These are phyloP conservation scores for Vidua chalybeata DNA, from an alignment of 2,113 vertebrate genomes.

Conservation along the genomic window DNA sequence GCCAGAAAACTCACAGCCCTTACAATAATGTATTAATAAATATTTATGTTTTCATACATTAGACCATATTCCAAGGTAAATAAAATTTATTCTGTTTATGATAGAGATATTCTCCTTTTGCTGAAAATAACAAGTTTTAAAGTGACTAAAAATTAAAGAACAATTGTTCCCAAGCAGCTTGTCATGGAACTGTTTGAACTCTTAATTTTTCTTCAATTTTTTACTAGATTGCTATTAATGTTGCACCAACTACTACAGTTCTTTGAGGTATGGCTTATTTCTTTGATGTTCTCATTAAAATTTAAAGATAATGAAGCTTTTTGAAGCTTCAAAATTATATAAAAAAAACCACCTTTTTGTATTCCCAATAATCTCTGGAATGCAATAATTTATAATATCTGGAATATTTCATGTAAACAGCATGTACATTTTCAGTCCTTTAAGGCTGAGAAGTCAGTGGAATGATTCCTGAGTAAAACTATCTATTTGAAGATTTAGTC, in stretches of 20 bases:
- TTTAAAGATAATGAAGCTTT: not conserved
- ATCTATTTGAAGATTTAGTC: not conserved
- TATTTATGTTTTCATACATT: constrained; percentile 57
- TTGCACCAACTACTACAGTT: not conserved
- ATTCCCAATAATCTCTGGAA: not conserved
- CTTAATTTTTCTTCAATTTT: not conserved
- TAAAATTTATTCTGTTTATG: not conserved
- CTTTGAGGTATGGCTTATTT: not conserved
- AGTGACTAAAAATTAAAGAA: not conserved
- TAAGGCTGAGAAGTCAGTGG: not conserved
- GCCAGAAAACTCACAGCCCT: not conserved
- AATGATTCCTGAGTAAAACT: not conserved
- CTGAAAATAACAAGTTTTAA: not conserved
- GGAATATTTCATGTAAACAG: not conserved
- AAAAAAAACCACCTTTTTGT: not conserved
- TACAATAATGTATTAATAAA: constrained; percentile 54
- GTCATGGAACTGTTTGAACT: not conserved
- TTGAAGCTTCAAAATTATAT: not conserved
- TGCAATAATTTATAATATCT: not conserved
- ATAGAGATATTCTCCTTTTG: not conserved
- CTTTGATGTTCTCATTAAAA: not conserved
- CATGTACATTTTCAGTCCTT: not conserved
- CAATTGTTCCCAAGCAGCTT: not conserved
- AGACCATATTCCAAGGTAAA: constrained; percentile 13
- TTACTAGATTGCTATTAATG: not conserved